These are phyloP conservation scores for Pseudonaja textilis DNA, from an alignment of 2,113 vertebrate genomes.

Conservation along the genomic window DNA sequence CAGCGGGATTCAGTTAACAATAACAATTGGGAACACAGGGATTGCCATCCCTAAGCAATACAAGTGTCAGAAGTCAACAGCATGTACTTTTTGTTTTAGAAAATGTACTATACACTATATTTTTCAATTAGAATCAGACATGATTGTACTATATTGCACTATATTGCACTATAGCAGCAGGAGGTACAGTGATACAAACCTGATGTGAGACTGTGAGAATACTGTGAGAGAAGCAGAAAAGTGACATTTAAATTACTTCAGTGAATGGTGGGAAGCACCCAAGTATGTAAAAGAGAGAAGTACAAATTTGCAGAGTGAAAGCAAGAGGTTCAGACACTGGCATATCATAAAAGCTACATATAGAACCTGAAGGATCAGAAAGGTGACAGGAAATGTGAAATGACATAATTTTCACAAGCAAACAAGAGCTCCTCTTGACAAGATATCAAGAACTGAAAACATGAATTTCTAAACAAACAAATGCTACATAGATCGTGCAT, in stretches of 20 bases:
- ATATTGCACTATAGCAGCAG: not conserved
- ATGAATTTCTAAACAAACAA: not conserved
- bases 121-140: conserved; percentile 4
- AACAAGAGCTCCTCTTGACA: not conserved
- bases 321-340: not conserved
- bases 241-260: conserved; percentile 5
- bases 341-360: not conserved
- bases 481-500: too few relatives aligned
- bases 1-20: not conserved
- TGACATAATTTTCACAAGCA: not conserved
- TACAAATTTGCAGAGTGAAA: conserved; percentile 3
- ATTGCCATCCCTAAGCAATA: not conserved
- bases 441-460: not conserved
- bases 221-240: not conserved
- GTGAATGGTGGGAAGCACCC: not conserved
- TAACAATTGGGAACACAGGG: not conserved
- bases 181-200: not conserved
- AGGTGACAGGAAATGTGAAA: not conserved
- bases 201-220: not conserved
- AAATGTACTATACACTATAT: not conserved
- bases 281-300: not conserved
- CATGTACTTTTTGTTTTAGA: not conserved
- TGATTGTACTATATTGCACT: not conserved
- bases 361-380: not conserved
- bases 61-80: not conserved